Conservation (phyloP, 1,140 invertebrate species). For the Oryctes rhinoceros region DNA sequence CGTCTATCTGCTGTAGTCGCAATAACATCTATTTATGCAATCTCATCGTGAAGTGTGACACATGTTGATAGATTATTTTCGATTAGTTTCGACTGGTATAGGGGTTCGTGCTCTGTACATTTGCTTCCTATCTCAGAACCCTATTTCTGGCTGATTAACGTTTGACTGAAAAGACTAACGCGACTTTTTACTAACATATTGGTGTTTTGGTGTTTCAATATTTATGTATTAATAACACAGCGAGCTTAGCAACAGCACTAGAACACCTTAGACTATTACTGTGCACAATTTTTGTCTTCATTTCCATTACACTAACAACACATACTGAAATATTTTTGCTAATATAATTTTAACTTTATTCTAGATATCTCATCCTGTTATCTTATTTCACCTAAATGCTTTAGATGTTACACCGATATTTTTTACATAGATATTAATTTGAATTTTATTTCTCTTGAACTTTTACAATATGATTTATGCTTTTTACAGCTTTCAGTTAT, state of each 20-base stretch:
- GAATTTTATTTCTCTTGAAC: background rate
- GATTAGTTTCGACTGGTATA: constrained; percentile 56
- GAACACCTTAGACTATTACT: background rate
- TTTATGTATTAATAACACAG: constrained; percentile 30
- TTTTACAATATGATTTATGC: background rate
- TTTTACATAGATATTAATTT: constrained; percentile 13
- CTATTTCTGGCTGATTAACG: constrained; percentile 43
- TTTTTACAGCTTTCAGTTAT: background rate
- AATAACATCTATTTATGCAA: background rate
- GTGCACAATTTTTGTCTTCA: constrained; percentile 37
- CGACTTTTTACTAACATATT: constrained; percentile 26
- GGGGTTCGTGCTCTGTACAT: constrained; percentile 59
- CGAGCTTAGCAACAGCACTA: constrained; percentile 32
- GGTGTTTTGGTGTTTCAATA: constrained; percentile 24
- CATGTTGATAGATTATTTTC: constrained; percentile 41
- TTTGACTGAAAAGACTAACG: constrained; percentile 40
- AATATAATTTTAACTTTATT: constrained; percentile 25
- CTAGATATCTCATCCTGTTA: background rate
- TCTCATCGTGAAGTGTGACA: constrained; percentile 17
- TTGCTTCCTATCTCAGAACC: constrained; percentile 59
- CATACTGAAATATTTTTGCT: constrained; percentile 32
- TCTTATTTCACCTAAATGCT: background rate
- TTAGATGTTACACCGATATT: background rate
- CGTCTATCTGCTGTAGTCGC: background rate
- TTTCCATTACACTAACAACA: constrained; percentile 23